These are phyloP conservation scores for Lithophane semibrunnea DNA, from an alignment of 2,888 invertebrate species.

Conservation along the genomic window DNA sequence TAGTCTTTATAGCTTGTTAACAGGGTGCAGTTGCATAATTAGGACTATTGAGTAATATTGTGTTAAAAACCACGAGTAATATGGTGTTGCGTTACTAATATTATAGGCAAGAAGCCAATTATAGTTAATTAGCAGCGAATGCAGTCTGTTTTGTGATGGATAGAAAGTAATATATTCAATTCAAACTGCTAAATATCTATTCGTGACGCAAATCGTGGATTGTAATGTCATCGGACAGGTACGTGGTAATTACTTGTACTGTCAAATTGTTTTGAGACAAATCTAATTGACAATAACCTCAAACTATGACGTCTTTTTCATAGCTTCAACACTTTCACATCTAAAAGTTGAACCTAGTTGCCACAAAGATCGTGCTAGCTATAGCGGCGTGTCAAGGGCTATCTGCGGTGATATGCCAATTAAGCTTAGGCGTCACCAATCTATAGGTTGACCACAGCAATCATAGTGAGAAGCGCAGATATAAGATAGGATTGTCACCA, in stretches of 20 bases:
- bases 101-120: too few species aligned
- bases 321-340: neutral
- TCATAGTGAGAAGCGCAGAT: neutral
- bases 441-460: neutral
- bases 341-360: neutral
- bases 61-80: neutral
- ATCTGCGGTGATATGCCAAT: constrained; percentile 17
- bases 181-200: neutral
- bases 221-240: neutral
- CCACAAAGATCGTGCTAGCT: neutral
- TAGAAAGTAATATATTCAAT: neutral
- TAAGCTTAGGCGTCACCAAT: neutral
- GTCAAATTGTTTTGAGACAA: neutral
- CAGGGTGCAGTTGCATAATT: neutral
- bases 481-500: neutral
- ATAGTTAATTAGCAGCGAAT: neutral
- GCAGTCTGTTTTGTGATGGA: too few species aligned
- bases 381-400: neutral
- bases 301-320: neutral
- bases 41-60: neutral
- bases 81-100: neutral
- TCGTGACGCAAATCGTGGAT: neutral
- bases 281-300: neutral
- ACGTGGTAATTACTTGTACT: neutral
- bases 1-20: neutral